These are phyloP conservation scores for Pseudolycoriella hygida DNA, from an alignment of 2,888 invertebrate species.

Conservation along the genomic window DNA sequence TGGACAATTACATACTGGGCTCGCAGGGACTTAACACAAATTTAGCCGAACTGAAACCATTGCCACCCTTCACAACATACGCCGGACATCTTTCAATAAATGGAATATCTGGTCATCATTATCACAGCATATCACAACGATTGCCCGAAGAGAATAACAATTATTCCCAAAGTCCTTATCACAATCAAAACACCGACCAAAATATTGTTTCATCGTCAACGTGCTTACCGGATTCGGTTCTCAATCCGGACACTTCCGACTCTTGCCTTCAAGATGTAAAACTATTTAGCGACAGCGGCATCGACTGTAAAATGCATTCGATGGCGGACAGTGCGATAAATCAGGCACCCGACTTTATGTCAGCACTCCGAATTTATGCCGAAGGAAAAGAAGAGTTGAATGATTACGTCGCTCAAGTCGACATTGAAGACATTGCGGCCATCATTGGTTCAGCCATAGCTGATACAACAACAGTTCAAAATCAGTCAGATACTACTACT, in stretches of 20 bases:
- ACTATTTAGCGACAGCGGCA: slow-evolving; percentile 36
- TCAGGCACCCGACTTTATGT: slow-evolving; percentile 41
- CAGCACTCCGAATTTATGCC: slow-evolving; percentile 29
- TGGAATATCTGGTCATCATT: slow-evolving; percentile 75
- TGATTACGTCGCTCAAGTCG: slow-evolving; percentile 43
- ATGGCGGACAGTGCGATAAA: slow-evolving; percentile 31
- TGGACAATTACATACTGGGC: slow-evolving; percentile 45
- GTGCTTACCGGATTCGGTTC: slow-evolving; percentile 43
- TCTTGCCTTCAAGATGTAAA: slow-evolving; percentile 39
- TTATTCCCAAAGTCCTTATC: slow-evolving; percentile 35
- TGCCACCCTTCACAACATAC: slow-evolving; percentile 75
- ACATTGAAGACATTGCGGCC: slow-evolving; percentile 68
- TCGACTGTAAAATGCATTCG: slow-evolving; percentile 31
- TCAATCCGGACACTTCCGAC: slow-evolving; percentile 28
- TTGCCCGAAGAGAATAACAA: slow-evolving; percentile 59
- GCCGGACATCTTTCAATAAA: slow-evolving; percentile 75
- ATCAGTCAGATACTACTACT: slow-evolving; percentile 48
- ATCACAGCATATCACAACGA: slow-evolving; percentile 65
- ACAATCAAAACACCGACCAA: slow-evolving; percentile 33
- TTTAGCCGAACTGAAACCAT: slow-evolving; percentile 65
- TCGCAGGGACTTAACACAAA: slow-evolving; percentile 35
- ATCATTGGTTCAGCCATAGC: slow-evolving; percentile 80
- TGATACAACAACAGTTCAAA: slow-evolving; percentile 73
- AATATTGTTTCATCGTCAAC: slow-evolving; percentile 60
- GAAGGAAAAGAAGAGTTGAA: slow-evolving; percentile 25